Conservation (phyloP, 2,797 vertebrate genomes). For the Prionace glauca region DNA sequence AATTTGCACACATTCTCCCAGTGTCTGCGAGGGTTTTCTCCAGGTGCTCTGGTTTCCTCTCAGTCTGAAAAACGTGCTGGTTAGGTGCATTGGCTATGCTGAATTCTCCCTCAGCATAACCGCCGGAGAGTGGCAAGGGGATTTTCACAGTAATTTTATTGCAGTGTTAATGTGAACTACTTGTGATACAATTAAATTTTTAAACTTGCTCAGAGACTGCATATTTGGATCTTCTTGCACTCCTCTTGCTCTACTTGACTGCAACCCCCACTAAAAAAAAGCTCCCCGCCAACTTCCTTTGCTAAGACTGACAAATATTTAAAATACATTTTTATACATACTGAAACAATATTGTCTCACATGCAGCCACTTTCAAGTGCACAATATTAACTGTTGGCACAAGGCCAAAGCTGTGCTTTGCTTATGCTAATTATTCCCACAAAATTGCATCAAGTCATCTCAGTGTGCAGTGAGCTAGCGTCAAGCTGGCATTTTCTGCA, state of each 20-base stretch:
- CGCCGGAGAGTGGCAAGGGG: no score
- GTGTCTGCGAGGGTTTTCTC: no score
- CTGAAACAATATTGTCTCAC: background rate
- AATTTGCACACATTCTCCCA: no score
- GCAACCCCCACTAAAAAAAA: background rate
- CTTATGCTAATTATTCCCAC: slow-evolving; percentile 1
- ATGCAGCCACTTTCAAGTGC: slow-evolving; percentile 1
- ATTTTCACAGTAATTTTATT: no score
- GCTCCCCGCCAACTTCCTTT: background rate
- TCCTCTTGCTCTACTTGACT: background rate
- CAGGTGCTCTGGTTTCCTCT: no score
- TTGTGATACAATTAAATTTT: no score
- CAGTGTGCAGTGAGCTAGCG: background rate
- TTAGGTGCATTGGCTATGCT: no score
- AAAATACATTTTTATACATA: background rate
- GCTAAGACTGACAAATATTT: background rate
- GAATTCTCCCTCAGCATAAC: no score
- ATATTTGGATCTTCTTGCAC: background rate
- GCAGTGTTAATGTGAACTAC: no score
- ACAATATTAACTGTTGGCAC: background rate
- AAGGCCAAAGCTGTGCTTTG: background rate
- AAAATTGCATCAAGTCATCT: background rate
- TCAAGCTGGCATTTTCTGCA: background rate
- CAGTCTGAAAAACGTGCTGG: no score
- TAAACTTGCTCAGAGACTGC: background rate